These are phyloP conservation scores for Loris lydekkerianus DNA, from an alignment of 2,797 vertebrate species.

Conservation along the genomic window DNA sequence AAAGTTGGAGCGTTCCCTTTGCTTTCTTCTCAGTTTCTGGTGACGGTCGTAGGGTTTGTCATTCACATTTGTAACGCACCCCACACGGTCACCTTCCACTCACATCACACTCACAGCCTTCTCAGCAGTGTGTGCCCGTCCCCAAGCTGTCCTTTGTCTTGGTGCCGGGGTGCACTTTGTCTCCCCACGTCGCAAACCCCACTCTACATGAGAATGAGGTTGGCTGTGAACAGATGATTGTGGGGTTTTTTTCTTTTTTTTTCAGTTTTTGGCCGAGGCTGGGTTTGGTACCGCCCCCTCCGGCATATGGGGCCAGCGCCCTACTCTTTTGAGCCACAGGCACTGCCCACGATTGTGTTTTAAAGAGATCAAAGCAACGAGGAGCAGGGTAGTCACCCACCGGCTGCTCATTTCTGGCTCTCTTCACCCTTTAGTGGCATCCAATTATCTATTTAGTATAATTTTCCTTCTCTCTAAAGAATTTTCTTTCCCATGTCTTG, in stretches of 20 bases:
- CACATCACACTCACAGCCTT: rapidly evolving
- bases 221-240: not conserved
- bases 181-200: not conserved
- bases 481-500: not conserved
- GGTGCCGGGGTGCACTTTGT: not conserved
- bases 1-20: not conserved
- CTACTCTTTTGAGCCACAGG: too few species aligned
- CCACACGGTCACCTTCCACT: not conserved
- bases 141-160: rapidly evolving
- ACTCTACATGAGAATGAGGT: too few species aligned
- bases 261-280: too few species aligned
- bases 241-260: too few species aligned
- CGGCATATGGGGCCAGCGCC: too few species aligned
- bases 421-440: not conserved
- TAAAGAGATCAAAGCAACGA: not conserved
- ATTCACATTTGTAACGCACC: too few species aligned
- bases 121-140: rapidly evolving
- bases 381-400: not conserved
- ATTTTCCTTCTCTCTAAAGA: not conserved
- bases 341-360: not conserved
- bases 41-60: not conserved
- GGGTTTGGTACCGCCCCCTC: too few species aligned
- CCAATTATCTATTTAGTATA: not conserved
- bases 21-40: not conserved
- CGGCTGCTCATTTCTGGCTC: not conserved